Percentiles rank a stretch among this genome's conserved stretches.
phyloP scores from a whole-genome alignment of 2,888 invertebrate species.

The Himalopsyche kuldschensis region DNA sequence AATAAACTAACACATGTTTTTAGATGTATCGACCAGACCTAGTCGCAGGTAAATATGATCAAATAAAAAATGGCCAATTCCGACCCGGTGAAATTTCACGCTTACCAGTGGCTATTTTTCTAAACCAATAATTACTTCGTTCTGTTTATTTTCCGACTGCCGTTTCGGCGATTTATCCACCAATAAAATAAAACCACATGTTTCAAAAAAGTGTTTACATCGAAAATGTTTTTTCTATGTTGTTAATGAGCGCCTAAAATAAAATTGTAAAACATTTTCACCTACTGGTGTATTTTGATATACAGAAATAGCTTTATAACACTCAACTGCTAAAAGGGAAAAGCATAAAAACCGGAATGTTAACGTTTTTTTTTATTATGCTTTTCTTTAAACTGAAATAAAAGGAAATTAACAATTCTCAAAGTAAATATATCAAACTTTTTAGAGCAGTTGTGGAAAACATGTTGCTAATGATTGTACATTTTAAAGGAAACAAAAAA shows the following conservation, averaged over 20 bases:
- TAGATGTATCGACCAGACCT: neutral
- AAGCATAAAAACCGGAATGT: no score
- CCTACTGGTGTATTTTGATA: no score
- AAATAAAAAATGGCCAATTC: neutral
- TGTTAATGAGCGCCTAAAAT: neutral
- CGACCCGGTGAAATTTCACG: neutral
- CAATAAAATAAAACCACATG: constrained; percentile 6
- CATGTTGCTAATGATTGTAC: no score
- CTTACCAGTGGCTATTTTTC: neutral
- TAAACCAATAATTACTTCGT: constrained; percentile 7
- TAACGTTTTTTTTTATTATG: no score
- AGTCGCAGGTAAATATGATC: neutral
- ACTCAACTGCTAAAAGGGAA: no score
- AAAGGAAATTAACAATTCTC: no score
- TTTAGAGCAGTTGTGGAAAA: no score
- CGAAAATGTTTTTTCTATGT: no score
- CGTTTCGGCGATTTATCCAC: neutral
- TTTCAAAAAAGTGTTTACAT: neutral
- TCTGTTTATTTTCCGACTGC: constrained; percentile 8
- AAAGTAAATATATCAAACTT: no score
- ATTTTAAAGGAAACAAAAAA: no score
- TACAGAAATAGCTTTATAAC: no score
- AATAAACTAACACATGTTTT: neutral
- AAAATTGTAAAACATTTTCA: neutral
- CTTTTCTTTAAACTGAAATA: no score